These are phyloP conservation scores for Argentina silus DNA, from an alignment of 2,797 vertebrate genomes.

Conservation along the genomic window DNA sequence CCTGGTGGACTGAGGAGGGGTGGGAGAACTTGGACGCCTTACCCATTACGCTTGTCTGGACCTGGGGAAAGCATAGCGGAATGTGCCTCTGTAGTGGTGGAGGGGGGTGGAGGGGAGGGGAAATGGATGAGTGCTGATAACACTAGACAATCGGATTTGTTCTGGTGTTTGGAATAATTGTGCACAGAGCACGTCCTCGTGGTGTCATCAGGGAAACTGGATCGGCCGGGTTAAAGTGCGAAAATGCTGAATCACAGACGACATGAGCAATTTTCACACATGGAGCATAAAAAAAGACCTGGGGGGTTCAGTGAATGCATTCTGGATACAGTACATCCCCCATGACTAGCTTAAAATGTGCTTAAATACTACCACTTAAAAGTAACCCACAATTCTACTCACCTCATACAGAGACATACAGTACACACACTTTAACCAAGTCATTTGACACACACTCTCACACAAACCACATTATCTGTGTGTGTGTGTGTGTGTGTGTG, in stretches of 20 bases:
- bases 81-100: neutral
- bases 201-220: neutral
- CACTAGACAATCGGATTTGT: constrained; percentile 8
- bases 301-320: neutral
- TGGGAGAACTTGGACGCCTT: constrained; percentile 14
- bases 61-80: neutral
- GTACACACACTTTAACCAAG: neutral
- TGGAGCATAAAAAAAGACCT: neutral
- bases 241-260: neutral
- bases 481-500: neutral
- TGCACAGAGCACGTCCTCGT: neutral
- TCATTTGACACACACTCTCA: neutral
- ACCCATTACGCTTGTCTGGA: constrained; percentile 35
- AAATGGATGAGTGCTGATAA: constrained; percentile 6
- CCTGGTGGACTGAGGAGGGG: neutral
- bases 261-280: neutral
- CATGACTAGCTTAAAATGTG: no score
- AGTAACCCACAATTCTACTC: neutral
- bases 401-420: neutral
- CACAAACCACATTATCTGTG: neutral
- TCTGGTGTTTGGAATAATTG: constrained; percentile 17
- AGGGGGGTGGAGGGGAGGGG: constrained; percentile 1
- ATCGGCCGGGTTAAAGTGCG: no score
- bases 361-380: neutral
- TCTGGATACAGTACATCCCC: neutral